Evolutionary conservation across 2,797 vertebrate genomes (phyloP), one percentile per base, ranked within the genome.

Genomic region (Myoxocephalus aenaeus): DNA sequence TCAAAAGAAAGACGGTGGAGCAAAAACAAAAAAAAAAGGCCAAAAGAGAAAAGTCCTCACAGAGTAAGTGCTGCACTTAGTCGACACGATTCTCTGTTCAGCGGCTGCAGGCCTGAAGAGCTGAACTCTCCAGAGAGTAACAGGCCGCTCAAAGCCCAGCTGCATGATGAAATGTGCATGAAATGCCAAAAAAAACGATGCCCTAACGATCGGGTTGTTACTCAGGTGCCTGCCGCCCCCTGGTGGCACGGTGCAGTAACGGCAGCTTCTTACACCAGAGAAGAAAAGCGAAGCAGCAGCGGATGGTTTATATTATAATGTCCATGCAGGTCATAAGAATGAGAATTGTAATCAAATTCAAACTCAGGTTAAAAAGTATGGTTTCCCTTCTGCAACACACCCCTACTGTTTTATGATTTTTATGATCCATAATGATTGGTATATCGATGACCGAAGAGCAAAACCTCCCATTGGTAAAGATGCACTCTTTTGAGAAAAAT

Each of bases 141-240:
- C 63, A 42, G 25, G 25, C 25, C 25, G 25, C 1, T 22, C 12
- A 82, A 42, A 79, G 74, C 3, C 5, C 25, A 64, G 58, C 50
- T 61, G 65, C 46, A 75, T 88, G 85, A 89, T 78, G 85, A 78
- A 86, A 86, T 34, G 80, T 4, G 25, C 29, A 0, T 66, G 83
- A 77, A 89, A 90, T 11, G 11, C 32, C 40, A 13, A 4, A 13
- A 13, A 13, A 42, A 13, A 12, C 38, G 3, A 13, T 42, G 38
- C 66, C 54, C 2, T 51, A 46, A 8, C 8, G 69, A 20, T 3
- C 27, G n/a, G 34, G 50, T 67, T 1, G 17, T 32, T 69, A 5
- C 2, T 0, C 22, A 3, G 51, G 65, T 14, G 76, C 91, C 65
- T 88, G 83, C 34, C 82, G 81, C 90, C 90, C 73, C 75, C 92